Conservation (phyloP, 2,113 vertebrate species). For the Triplophysa siluroides region DNA sequence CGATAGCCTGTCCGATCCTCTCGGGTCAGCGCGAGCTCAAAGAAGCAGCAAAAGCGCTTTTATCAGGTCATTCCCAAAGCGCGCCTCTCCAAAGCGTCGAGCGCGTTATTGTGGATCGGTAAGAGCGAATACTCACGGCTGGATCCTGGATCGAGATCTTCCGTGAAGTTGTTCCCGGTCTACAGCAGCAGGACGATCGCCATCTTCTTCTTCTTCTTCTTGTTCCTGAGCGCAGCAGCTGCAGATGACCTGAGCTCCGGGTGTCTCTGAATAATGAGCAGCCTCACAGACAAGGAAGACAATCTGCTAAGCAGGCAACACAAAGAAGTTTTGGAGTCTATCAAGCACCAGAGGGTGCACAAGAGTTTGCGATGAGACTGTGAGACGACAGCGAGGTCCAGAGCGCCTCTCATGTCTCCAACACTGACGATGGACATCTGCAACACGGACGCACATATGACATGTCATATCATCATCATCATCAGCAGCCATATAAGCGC, state of each 20-base stretch:
- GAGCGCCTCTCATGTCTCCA: constrained; percentile 72
- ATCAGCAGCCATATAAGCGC: constrained; percentile 24
- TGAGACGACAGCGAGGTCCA: constrained; percentile 69
- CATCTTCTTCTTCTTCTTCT: constrained; percentile 45
- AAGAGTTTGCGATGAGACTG: constrained; percentile 83
- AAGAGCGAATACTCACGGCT: constrained; percentile 57
- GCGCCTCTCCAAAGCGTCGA: constrained; percentile 72
- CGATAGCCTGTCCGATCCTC: background rate
- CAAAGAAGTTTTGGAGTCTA: constrained; percentile 85
- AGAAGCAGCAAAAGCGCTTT: constrained; percentile 66
- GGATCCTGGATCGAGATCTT: constrained; percentile 41
- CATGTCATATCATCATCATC: constrained; percentile 21
- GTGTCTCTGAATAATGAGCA: constrained; percentile 99
- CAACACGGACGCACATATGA: constrained; percentile 16
- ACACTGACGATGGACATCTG: constrained; percentile 28
- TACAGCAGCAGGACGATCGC: constrained; percentile 45
- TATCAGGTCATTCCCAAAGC: constrained; percentile 81
- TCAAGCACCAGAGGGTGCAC: constrained; percentile 99
- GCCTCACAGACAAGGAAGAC: constrained; percentile 98
- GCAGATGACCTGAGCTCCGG: constrained; percentile 80
- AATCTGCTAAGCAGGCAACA: constrained; percentile 95
- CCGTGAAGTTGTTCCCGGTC: constrained; percentile 42
- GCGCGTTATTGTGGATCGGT: constrained; percentile 72
- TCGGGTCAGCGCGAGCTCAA: background rate
- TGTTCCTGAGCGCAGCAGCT: constrained; percentile 45